phyloP scores from a whole-genome alignment of 1,140 invertebrate species.

The Chelonus insularis region DNA sequence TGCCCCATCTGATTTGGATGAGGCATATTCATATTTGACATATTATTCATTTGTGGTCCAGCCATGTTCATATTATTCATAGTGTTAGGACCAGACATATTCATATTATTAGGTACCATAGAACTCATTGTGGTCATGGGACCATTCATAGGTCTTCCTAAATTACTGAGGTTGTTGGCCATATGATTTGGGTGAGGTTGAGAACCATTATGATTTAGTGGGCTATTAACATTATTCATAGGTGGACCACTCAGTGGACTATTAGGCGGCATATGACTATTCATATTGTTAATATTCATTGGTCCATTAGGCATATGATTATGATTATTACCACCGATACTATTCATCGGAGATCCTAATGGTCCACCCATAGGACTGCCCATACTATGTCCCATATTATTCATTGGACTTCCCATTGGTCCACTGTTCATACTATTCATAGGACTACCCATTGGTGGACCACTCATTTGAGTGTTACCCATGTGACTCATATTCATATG shows the following conservation, averaged over 20 bases:
- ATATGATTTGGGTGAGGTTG: conserved; percentile 64
- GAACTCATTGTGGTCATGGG: conserved; percentile 67
- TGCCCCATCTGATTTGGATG: conserved; percentile 63
- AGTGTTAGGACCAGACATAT: conserved; percentile 52
- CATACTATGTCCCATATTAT: conserved; percentile 57
- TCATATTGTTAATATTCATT: conserved; percentile 59
- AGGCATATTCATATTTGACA: conserved; percentile 63
- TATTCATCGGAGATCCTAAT: conserved; percentile 56
- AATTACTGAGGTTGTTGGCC: conserved; percentile 59
- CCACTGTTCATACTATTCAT: conserved; percentile 70
- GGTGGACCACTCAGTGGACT: conserved; percentile 55
- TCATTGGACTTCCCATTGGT: conserved; percentile 66
- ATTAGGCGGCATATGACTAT: conserved; percentile 56
- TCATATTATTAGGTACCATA: conserved; percentile 60
- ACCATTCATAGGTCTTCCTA: conserved; percentile 64
- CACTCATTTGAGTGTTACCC: conserved; percentile 70
- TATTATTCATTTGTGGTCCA: conserved; percentile 61
- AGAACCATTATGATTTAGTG: conserved; percentile 58
- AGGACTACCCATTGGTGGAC: conserved; percentile 72
- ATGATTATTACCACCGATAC: conserved; percentile 47
- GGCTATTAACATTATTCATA: conserved; percentile 57
- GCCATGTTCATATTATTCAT: conserved; percentile 61
- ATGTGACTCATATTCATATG: conserved; percentile 75
- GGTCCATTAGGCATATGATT: conserved; percentile 55
- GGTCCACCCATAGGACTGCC: conserved; percentile 59